phyloP scores from a whole-genome alignment of 2,113 vertebrate genomes.

The Struthidea cinerea region DNA sequence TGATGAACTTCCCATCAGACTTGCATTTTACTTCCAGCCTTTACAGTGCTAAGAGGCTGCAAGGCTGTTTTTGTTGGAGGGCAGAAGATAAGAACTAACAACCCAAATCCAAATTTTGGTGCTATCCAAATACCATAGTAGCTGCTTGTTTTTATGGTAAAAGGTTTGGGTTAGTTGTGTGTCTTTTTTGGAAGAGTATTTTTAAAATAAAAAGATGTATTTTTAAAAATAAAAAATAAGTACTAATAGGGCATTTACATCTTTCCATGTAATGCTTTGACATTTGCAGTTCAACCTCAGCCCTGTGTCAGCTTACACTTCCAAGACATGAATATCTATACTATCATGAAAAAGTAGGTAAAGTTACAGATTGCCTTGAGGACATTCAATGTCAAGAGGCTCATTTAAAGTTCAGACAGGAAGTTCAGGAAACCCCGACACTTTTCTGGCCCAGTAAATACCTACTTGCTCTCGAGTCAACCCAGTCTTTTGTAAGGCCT shows the following conservation, averaged over 20 bases:
- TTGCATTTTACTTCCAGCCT: background rate
- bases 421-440: background rate
- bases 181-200: background rate
- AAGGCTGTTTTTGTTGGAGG: background rate
- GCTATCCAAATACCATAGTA: background rate
- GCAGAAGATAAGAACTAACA: background rate
- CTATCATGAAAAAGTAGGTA: background rate
- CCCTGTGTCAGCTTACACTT: background rate
- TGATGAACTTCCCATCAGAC: background rate
- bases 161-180: background rate
- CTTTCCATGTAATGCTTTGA: background rate
- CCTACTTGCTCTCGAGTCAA: background rate
- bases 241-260: background rate
- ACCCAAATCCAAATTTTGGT: background rate
- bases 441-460: background rate
- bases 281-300: background rate
- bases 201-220: background rate
- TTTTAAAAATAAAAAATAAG: background rate
- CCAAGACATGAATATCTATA: background rate
- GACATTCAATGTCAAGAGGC: background rate
- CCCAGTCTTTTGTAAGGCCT: background rate
- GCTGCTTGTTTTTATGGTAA: background rate
- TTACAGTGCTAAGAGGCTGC: background rate
- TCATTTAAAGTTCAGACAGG: background rate
- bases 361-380: background rate